Evolutionary conservation across 1,140 invertebrate genomes (phyloP), one percentile per base, ranked within the genome.

Genomic region (Drosophila repletoides): DNA sequence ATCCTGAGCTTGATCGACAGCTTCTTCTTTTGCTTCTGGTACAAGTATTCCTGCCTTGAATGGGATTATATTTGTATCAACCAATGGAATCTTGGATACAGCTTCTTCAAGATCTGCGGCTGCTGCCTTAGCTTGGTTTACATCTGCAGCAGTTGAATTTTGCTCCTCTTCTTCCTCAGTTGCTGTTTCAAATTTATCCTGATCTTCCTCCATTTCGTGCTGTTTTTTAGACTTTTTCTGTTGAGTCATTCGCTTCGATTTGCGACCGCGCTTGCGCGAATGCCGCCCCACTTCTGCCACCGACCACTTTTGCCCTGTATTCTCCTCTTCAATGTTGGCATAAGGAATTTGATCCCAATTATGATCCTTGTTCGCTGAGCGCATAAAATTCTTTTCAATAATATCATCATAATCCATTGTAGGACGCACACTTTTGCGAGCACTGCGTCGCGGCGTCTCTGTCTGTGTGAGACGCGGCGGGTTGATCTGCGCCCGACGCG

Each of bases 391-490:
- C 5, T 41, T 59, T n/a, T 56, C 55, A 5, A 89, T 69, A 9
- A 89, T 89, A 7, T 89, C 83, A 2, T 67, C 73, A 34, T 89
- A 89, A 40, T 89, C 88, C 17, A 68, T 43, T 0, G 40, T 29
- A 0, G 88, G 88, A 2, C 80, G 81, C 1, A 89, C 60, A 31
- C 88, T 89, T 34, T 89, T 89, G 0, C 88, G 71, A 1, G 59
- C 43, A 24, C 88, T 89, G 21, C 88, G 76, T 1, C 88, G 19
- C 1, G 88, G 88, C 0, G 88, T 89, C 24, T 89, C 75, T n/a
- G n/a, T 21, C n/a, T n/a, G n/a, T n/a, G n/a, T n/a, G n/a, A n/a
- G n/a, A n/a, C n/a, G n/a, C n/a, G n/a, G n/a, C n/a, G n/a, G n/a
- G n/a, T n/a, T n/a, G n/a, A n/a, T n/a, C n/a, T n/a, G n/a, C n/a